Evolutionary conservation across 2,888 invertebrate genomes (phyloP).

Genomic region (Atherix ibis): DNA sequence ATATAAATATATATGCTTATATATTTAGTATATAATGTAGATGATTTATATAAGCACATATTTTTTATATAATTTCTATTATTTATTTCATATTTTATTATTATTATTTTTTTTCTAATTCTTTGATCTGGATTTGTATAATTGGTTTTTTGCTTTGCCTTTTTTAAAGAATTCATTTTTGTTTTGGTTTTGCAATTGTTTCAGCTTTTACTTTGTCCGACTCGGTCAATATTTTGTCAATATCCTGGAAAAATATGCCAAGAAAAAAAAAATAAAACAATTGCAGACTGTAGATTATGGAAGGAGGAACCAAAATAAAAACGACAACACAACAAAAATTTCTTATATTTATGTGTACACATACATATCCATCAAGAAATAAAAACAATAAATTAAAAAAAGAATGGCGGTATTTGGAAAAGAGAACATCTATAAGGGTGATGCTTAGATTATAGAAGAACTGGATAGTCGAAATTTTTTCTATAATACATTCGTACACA

Average conservation of each 20-base stretch:
- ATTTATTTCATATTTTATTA: too few relatives aligned
- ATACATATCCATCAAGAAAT: too few relatives aligned
- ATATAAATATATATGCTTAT: too few relatives aligned
- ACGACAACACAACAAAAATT: too few relatives aligned
- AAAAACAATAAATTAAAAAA: background rate
- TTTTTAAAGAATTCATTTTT: slow-evolving; percentile 9
- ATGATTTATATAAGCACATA: too few relatives aligned
- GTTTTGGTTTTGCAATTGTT: slow-evolving; percentile 8
- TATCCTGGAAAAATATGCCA: slow-evolving; percentile 31
- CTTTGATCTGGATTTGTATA: slow-evolving; percentile 8
- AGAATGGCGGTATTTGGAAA: background rate
- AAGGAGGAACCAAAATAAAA: too few relatives aligned
- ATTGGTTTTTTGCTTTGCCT: slow-evolving; percentile 9
- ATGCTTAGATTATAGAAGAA: too few relatives aligned
- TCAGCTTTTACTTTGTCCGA: slow-evolving; percentile 18
- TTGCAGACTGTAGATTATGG: slow-evolving; percentile 6
- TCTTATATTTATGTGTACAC: too few relatives aligned
- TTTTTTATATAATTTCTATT: too few relatives aligned
- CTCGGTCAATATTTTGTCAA: slow-evolving; percentile 28
- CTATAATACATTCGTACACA: too few relatives aligned
- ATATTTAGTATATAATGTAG: too few relatives aligned
- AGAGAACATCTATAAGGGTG: background rate
- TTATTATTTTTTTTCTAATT: slow-evolving; percentile 8
- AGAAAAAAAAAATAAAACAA: slow-evolving; percentile 17
- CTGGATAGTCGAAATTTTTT: too few relatives aligned